These are phyloP conservation scores for Habrosyne pyritoides DNA, from an alignment of 2,888 invertebrate species.

Conservation along the genomic window DNA sequence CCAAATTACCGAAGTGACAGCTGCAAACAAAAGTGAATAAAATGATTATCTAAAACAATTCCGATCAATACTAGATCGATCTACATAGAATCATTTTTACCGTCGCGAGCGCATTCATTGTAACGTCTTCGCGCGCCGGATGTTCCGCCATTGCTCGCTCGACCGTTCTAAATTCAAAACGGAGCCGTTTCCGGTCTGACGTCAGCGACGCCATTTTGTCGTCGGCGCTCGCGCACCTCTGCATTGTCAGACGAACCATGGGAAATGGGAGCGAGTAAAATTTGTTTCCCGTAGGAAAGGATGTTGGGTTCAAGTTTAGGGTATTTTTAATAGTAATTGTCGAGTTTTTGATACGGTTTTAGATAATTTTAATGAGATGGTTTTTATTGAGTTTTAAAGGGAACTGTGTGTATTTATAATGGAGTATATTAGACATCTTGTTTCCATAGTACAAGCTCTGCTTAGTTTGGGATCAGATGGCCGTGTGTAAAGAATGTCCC, in stretches of 20 bases:
- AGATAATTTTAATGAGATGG: neutral
- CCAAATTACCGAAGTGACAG: neutral
- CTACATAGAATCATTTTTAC: slow-evolving; percentile 43
- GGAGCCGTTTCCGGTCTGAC: slow-evolving; percentile 82
- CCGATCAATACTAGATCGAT: slow-evolving; percentile 39
- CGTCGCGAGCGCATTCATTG: slow-evolving; percentile 71
- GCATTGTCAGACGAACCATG: slow-evolving; percentile 52
- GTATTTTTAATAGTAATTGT: slow-evolving; percentile 23
- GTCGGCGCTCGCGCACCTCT: slow-evolving; percentile 62
- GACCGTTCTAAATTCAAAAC: slow-evolving; percentile 83
- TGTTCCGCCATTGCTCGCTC: slow-evolving; percentile 82
- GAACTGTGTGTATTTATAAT: too few species aligned
- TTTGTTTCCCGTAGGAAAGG: slow-evolving; percentile 73
- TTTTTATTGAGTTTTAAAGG: neutral
- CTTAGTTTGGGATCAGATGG: too few species aligned
- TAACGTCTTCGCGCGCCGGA: slow-evolving; percentile 80
- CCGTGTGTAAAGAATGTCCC: too few species aligned
- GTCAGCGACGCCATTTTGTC: slow-evolving; percentile 75
- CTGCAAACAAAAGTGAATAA: slow-evolving; percentile 14
- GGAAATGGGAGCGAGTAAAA: slow-evolving; percentile 76
- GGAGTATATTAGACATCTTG: too few species aligned
- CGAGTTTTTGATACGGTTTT: neutral
- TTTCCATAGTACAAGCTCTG: too few species aligned
- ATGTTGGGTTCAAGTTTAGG: slow-evolving; percentile 42
- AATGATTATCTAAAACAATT: slow-evolving; percentile 33